Evolutionary conservation across 2,113 vertebrate species (phyloP).

Genomic region (Pluvianellus socialis): DNA sequence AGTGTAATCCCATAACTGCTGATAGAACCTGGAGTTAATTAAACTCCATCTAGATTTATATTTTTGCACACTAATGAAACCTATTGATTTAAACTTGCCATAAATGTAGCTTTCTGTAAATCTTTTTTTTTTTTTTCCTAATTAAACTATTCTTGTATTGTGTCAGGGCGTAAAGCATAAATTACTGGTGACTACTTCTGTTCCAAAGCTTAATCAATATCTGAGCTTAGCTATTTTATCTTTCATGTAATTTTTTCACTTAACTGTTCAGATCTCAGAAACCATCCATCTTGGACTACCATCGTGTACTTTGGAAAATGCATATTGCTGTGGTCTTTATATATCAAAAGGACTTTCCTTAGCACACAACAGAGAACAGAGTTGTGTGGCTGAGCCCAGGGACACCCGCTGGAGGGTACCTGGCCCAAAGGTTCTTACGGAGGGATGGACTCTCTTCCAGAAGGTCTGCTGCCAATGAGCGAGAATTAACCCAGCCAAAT

Average conservation of each 20-base stretch:
- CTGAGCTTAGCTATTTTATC: not conserved
- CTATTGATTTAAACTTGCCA: not conserved
- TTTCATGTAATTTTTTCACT: not conserved
- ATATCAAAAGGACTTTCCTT: not conserved
- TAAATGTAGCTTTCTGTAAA: not conserved
- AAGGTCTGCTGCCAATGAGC: not conserved
- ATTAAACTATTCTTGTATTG: conserved; percentile 13
- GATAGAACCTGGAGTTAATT: not conserved
- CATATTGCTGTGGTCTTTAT: not conserved
- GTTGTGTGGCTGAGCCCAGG: not conserved
- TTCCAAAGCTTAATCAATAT: not conserved
- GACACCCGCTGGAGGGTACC: not conserved
- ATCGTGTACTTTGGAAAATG: not conserved
- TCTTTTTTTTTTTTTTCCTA: not conserved
- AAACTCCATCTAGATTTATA: not conserved
- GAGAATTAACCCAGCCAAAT: no score
- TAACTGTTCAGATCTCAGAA: not conserved
- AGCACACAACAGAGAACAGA: accelerated
- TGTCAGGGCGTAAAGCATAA: not conserved
- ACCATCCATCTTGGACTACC: not conserved
- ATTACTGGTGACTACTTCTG: not conserved
- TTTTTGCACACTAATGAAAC: not conserved
- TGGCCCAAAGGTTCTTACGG: accelerated
- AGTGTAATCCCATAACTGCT: not conserved
- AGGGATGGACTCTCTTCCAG: not conserved